phyloP scores from a whole-genome alignment of 2,797 vertebrate genomes.

The Steatocranus sp. region DNA sequence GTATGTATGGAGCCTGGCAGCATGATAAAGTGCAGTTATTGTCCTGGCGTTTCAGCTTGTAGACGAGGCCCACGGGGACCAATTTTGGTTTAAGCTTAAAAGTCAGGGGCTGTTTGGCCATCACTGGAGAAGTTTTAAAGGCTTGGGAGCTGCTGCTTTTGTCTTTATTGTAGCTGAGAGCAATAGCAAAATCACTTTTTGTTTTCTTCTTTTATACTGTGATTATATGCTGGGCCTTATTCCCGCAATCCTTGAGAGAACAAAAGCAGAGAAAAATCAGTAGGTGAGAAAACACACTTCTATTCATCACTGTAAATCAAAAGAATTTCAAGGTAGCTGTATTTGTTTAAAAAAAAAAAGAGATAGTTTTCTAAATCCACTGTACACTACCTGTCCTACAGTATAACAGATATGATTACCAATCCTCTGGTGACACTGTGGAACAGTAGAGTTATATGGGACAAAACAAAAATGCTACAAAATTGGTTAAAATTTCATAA shows the following conservation, averaged over 20 bases:
- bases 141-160: not conserved
- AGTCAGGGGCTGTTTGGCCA: not conserved
- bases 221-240: not conserved
- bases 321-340: not conserved
- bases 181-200: not conserved
- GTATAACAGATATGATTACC: not conserved
- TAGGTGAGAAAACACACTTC: not conserved
- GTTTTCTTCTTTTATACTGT: not conserved
- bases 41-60: slow-evolving; percentile 12
- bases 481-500: not conserved
- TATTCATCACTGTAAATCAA: not conserved
- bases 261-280: not conserved
- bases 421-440: not conserved
- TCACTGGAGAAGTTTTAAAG: not conserved
- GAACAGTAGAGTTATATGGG: not conserved
- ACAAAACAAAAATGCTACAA: not conserved
- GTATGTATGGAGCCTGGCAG: slow-evolving; percentile 31
- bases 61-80: slow-evolving; percentile 5
- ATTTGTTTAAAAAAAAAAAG: not conserved
- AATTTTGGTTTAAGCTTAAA: slow-evolving; percentile 21
- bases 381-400: not conserved
- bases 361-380: not conserved
- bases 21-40: slow-evolving; percentile 37
- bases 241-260: not conserved
- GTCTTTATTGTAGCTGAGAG: not conserved